Evolutionary conservation across 2,888 invertebrate genomes (phyloP).

Genomic region (Panzeria rudis): DNA sequence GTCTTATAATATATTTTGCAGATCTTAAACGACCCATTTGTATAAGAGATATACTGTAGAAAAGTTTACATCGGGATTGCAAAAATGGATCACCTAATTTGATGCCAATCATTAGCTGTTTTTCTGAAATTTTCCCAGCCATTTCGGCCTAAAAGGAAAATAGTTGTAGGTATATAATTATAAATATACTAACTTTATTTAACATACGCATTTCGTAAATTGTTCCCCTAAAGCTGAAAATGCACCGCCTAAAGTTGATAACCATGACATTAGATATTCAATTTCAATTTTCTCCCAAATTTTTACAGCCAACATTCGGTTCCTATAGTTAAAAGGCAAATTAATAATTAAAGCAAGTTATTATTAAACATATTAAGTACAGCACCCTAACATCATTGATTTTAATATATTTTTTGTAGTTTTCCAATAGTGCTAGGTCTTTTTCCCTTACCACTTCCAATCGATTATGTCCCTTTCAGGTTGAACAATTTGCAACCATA

Average conservation of each 20-base stretch:
- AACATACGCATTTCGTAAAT: constrained; percentile 89
- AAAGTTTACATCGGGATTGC: constrained; percentile 92
- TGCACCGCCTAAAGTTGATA: constrained; percentile 98
- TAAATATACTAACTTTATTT: not conserved
- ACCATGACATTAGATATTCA: constrained; percentile 95
- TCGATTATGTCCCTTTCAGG: constrained; percentile 88
- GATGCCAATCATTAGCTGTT: constrained; percentile 92
- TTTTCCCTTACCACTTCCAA: constrained; percentile 86
- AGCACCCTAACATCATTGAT: too few relatives aligned
- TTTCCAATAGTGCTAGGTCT: too few relatives aligned
- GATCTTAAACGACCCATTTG: constrained; percentile 89
- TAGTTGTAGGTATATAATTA: not conserved
- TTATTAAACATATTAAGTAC: not conserved
- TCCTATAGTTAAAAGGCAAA: constrained; percentile 81
- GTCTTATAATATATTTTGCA: constrained; percentile 87
- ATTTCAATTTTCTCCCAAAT: constrained; percentile 89
- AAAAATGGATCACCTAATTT: constrained; percentile 92
- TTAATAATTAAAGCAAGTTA: not conserved
- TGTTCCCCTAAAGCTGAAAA: constrained; percentile 97
- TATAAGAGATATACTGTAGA: constrained; percentile 93
- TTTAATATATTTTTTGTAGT: too few relatives aligned
- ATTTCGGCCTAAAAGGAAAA: constrained; percentile 88
- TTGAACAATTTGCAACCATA: constrained; percentile 85
- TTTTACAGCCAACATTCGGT: constrained; percentile 84
- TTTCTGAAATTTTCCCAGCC: constrained; percentile 93